These are phyloP conservation scores for Thymallus thymallus DNA, from an alignment of 2,113 vertebrate genomes.

Conservation along the genomic window DNA sequence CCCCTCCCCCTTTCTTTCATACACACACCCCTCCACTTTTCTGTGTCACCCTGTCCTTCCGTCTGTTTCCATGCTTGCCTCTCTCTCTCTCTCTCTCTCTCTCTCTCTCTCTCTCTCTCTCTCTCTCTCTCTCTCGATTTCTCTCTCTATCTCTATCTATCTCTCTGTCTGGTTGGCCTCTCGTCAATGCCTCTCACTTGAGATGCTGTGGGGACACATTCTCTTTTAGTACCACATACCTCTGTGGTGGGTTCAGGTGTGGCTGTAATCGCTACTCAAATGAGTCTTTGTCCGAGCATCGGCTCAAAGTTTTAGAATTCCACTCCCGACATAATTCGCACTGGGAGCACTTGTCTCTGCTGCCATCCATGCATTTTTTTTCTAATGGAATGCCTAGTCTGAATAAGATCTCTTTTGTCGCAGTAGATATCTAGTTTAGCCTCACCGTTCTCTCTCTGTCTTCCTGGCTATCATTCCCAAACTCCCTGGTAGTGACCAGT, in stretches of 20 bases:
- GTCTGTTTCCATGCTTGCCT: background rate
- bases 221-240: constrained; percentile 13
- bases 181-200: constrained; percentile 22
- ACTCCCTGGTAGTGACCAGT: background rate
- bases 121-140: background rate
- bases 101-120: constrained; percentile 21
- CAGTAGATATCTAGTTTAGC: constrained; percentile 7
- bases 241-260: constrained; percentile 50
- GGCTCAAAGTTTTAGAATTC: constrained; percentile 36
- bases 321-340: constrained; percentile 23
- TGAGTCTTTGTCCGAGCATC: constrained; percentile 36
- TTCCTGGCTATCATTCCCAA: background rate
- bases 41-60: constrained; percentile 12
- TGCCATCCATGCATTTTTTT: constrained; percentile 25
- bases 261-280: constrained; percentile 44
- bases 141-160: constrained; percentile 21
- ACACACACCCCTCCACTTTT: background rate
- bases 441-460: constrained; percentile 2
- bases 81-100: background rate
- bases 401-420: background rate
- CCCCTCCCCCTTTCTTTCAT: background rate
- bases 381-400: constrained; percentile 19
- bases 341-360: constrained; percentile 19
- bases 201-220: constrained; percentile 13
- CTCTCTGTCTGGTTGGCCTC: constrained; percentile 2